These are phyloP conservation scores for Saccostrea echinata DNA, from an alignment of 1,140 invertebrate genomes.

Conservation along the genomic window DNA sequence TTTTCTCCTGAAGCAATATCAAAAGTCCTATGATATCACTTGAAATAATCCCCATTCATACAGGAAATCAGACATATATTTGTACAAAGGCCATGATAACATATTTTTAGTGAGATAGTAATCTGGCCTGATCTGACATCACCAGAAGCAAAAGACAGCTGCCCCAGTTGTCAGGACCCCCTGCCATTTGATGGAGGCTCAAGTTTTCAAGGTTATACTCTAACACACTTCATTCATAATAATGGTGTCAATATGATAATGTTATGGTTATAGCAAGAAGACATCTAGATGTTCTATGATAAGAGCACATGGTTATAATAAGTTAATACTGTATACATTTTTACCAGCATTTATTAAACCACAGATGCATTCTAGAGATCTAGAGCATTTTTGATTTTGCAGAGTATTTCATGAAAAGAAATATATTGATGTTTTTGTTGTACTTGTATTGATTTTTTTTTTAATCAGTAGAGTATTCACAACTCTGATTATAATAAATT, in stretches of 20 bases:
- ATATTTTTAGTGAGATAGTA: slow-evolving; percentile 2
- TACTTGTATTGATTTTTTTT: not conserved
- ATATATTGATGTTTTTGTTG: not conserved
- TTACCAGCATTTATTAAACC: no score
- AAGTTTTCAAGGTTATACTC: not conserved
- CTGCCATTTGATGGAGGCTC: not conserved
- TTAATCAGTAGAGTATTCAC: not conserved
- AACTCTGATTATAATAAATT: not conserved
- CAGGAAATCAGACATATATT: slow-evolving; percentile 10
- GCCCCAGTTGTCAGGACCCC: not conserved
- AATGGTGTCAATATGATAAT: slow-evolving; percentile 3
- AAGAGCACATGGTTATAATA: no score
- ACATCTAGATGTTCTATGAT: no score
- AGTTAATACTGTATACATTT: no score
- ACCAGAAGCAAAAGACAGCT: not conserved
- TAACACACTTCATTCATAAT: slow-evolving; percentile 18
- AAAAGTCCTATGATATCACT: not conserved
- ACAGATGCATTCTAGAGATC: not conserved
- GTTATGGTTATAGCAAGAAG: not conserved
- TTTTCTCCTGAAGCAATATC: not conserved
- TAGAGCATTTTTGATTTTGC: no score
- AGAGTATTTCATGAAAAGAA: not conserved
- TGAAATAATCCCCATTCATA: not conserved
- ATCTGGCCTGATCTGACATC: slow-evolving; percentile 29
- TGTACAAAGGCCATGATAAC: not conserved